Base-by-base conservation (phyloP, 37 sponge, comb jelly and placozoan species). In the Bolinopsis microptera region DNA sequence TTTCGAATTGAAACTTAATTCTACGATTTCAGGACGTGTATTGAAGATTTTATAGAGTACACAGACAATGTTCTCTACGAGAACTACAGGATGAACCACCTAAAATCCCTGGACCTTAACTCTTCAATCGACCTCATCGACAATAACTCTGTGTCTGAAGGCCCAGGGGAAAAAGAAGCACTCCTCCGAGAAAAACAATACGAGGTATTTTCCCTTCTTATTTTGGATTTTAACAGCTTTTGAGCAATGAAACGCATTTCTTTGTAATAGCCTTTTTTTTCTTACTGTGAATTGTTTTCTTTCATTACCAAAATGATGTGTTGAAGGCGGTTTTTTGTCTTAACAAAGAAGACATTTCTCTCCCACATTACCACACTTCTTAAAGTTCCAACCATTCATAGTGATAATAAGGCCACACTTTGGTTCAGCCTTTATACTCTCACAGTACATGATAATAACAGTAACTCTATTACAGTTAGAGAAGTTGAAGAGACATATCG, bases 51-150 rank as follows among this genome's bases (percentile, higher is more conserved):
- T 24, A 86, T 86, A 35, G 90, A 86, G 61, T 86, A 86, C 90
- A 86, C 90, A 39, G 61, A 86, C 90, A 86, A 27, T 48, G 61
- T 41, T 3, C 90, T 86, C 0, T 86, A 86, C 61, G 90, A 86
- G 90, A 86, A 86, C 90, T 86, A 86, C 61, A 86, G 90, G 61
- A 86, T 41, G 61, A 41, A 86, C 61, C 90, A 86, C 61, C 90
- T 86, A 40, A 86, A 41, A 27, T 86, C 90, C 41, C 90, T 86
- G 25, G 90, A 86, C 90, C 61, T 86, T 23, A 86, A 86, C 61
- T 86, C 90, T n/a, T 86, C 90, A 40, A 86, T 86, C 61, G 90
- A 86, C 61, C 90, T 86, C 30, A 86, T 39, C 61, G 61, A 41
- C 61, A 86, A 16, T 21, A 35, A 34, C 9, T 25, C 30, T 3